Evolutionary conservation across 2,113 vertebrate genomes (phyloP).

Genomic region (Chauna torquata): DNA sequence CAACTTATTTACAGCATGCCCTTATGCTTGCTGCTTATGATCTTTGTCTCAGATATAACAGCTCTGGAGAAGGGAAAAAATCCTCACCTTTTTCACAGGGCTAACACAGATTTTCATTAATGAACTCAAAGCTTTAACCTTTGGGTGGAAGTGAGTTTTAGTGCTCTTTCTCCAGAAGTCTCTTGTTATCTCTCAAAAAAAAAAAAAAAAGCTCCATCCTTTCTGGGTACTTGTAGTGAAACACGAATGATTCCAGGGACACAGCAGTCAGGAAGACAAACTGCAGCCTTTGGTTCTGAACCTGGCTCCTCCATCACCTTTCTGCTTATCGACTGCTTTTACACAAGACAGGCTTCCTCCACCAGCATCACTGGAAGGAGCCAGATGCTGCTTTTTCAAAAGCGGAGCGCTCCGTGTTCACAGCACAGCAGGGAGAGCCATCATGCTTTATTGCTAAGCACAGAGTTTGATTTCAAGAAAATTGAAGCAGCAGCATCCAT

Average conservation of each 20-base stretch:
- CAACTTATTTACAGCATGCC: neutral
- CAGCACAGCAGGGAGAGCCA: neutral
- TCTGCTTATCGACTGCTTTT: neutral
- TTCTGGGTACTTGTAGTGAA: neutral
- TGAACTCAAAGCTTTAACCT: neutral
- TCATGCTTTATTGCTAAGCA: neutral
- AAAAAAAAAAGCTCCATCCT: neutral
- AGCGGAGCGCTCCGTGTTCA: rapidly evolving
- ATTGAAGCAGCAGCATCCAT: neutral
- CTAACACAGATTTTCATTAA: neutral
- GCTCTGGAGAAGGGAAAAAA: neutral
- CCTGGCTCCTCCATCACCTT: neutral
- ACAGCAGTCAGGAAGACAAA: neutral
- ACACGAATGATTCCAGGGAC: neutral
- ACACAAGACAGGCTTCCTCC: neutral
- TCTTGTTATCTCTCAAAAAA: neutral
- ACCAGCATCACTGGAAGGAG: neutral
- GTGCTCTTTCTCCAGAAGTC: neutral
- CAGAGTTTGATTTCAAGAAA: neutral
- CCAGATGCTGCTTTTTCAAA: neutral
- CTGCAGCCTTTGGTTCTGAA: neutral
- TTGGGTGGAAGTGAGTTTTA: neutral
- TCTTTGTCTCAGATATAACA: neutral
- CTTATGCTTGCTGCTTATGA: neutral
- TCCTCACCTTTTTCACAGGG: neutral